These are phyloP conservation scores for Cebus imitator DNA, from an alignment of 2,113 vertebrate species.

Conservation along the genomic window DNA sequence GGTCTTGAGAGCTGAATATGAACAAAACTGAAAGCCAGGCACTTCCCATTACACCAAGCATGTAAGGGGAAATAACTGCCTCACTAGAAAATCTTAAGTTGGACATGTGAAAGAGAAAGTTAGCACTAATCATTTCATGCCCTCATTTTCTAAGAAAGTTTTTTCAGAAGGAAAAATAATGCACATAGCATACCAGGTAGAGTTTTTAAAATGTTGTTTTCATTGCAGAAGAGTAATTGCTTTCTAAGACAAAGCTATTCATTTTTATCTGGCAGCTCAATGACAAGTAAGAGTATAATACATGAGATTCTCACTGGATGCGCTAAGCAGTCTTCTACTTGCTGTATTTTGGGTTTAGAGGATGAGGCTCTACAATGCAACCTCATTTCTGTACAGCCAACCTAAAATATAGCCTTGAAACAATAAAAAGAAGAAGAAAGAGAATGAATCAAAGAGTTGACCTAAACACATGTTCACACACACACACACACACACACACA, in stretches of 20 bases:
- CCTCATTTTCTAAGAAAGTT: conserved; percentile 55
- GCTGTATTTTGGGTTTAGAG: background rate
- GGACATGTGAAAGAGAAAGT: background rate
- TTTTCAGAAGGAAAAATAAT: conserved; percentile 6
- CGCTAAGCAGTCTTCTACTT: background rate
- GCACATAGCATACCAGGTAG: background rate
- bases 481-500: background rate
- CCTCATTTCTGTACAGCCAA: conserved; percentile 23
- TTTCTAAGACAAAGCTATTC: conserved; percentile 41
- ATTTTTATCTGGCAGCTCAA: conserved; percentile 12
- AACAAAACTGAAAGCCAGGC: background rate
- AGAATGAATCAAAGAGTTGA: background rate
- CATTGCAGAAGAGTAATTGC: background rate
- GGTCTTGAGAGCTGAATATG: background rate
- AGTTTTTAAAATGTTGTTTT: background rate
- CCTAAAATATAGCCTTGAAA: conserved; percentile 34
- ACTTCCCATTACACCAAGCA: background rate
- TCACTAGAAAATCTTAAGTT: background rate
- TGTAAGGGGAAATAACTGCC: background rate
- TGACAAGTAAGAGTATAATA: background rate
- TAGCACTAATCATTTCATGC: background rate
- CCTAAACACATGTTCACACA: background rate
- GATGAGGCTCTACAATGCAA: background rate
- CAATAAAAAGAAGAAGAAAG: background rate
- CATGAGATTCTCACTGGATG: conserved; percentile 22